Evolutionary conservation across 2,888 invertebrate genomes (phyloP).

Genomic region (Drosophila mayaguana): DNA sequence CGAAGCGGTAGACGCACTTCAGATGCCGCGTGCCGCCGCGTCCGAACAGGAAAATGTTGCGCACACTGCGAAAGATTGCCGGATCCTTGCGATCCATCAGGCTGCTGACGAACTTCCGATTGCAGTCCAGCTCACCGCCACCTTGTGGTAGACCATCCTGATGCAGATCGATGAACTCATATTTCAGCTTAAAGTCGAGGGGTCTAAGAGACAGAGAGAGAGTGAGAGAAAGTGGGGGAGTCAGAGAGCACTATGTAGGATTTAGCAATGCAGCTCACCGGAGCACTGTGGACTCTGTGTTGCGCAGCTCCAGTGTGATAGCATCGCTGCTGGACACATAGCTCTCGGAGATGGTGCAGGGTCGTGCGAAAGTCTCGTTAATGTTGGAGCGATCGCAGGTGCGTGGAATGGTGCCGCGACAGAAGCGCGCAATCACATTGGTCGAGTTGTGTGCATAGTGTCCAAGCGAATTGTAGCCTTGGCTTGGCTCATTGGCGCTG

Average conservation of each 20-base stretch:
- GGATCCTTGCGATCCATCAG: slow-evolving; percentile 87
- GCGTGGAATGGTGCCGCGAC: slow-evolving; percentile 92
- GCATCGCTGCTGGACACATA: slow-evolving; percentile 93
- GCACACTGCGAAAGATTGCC: slow-evolving; percentile 91
- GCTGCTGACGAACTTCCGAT: slow-evolving; percentile 90
- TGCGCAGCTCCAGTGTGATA: slow-evolving; percentile 91
- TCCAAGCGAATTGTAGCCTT: slow-evolving; percentile 54
- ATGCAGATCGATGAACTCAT: slow-evolving; percentile 95
- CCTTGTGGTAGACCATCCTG: slow-evolving; percentile 93
- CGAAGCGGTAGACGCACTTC: slow-evolving; percentile 95
- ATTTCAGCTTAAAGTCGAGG: slow-evolving; percentile 92
- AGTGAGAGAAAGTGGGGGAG: neutral
- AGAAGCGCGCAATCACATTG: slow-evolving; percentile 92
- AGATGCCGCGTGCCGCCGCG: slow-evolving; percentile 93
- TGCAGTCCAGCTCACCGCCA: slow-evolving; percentile 89
- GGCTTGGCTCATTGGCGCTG: slow-evolving; percentile 55
- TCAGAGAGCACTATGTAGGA: neutral
- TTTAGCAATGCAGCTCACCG: slow-evolving; percentile 87
- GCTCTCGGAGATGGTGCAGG: slow-evolving; percentile 92
- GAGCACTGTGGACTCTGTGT: slow-evolving; percentile 93
- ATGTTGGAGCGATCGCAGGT: slow-evolving; percentile 93
- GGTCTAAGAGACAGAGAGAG: slow-evolving; percentile 86
- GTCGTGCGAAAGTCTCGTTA: slow-evolving; percentile 87
- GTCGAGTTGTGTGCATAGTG: slow-evolving; percentile 89
- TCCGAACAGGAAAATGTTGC: slow-evolving; percentile 94